Conservation (phyloP, 2,888 invertebrate species). For the Watsonalla binaria region DNA sequence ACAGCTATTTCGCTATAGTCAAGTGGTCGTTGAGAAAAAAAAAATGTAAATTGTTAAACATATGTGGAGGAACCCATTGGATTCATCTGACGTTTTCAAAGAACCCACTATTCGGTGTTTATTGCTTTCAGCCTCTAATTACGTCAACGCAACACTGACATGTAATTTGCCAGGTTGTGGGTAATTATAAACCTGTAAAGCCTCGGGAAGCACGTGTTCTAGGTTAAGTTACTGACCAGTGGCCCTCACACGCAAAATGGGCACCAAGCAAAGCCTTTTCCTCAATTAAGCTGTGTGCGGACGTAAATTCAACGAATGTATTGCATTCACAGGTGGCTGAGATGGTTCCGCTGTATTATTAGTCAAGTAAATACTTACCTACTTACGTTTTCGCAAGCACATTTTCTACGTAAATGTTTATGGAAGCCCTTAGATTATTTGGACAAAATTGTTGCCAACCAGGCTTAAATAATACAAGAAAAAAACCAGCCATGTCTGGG, state of each 20-base stretch:
- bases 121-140: neutral
- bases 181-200: slow-evolving; percentile 26
- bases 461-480: no score
- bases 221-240: slow-evolving; percentile 22
- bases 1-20: no score
- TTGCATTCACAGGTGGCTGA: slow-evolving; percentile 31
- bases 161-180: neutral
- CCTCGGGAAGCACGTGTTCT: slow-evolving; percentile 14
- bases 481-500: no score
- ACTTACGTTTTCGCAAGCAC: slow-evolving; percentile 19
- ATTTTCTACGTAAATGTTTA: slow-evolving; percentile 2
- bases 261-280: slow-evolving; percentile 49
- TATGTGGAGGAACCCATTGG: no score
- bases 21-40: no score
- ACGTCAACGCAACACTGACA: neutral
- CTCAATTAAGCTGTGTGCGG: slow-evolving; percentile 55
- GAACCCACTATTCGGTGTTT: neutral
- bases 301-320: slow-evolving; percentile 46
- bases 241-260: slow-evolving; percentile 33
- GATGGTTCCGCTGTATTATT: slow-evolving; percentile 22
- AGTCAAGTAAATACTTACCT: slow-evolving; percentile 11
- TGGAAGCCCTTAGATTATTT: no score
- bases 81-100: neutral
- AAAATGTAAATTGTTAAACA: no score
- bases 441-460: no score